Evolutionary conservation across 2,113 vertebrate genomes (phyloP).

Genomic region (Tautogolabrus adspersus): DNA sequence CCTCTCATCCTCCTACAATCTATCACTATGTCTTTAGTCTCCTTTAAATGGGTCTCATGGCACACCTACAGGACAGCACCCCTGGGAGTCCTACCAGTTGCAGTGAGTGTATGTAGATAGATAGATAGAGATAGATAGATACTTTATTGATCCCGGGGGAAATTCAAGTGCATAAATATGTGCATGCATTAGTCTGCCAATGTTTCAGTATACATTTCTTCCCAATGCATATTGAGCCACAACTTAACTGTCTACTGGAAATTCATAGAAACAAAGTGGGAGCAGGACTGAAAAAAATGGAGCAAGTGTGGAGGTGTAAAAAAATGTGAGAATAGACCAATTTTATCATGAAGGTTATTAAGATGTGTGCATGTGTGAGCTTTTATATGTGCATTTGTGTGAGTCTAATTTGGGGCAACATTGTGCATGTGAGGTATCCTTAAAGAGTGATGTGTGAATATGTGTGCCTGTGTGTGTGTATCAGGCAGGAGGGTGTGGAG

Average conservation of each 20-base stretch:
- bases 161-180: not conserved
- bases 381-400: conserved; percentile 1
- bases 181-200: not conserved
- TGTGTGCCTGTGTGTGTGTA: conserved; percentile 5
- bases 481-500: conserved; percentile 1
- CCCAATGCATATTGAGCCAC: not conserved
- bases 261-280: not conserved
- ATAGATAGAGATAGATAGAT: no score
- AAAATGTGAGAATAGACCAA: conserved; percentile 20
- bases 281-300: conserved; percentile 6
- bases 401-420: conserved; percentile 3
- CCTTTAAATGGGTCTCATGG: conserved; percentile 43
- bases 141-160: no score
- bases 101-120: not conserved
- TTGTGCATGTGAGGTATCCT: conserved; percentile 31
- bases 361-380: not conserved
- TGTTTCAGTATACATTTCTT: conserved; percentile 10
- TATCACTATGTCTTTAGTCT: conserved; percentile 32
- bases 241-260: conserved; percentile 25
- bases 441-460: conserved; percentile 16
- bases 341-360: conserved; percentile 31
- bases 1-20: conserved; percentile 14
- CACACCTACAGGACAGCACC: conserved; percentile 42
- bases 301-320: conserved; percentile 9
- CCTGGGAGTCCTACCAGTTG: conserved; percentile 22